Evolutionary conservation across 2,113 vertebrate species (phyloP).

Genomic region (Oenanthe oenanthe): DNA sequence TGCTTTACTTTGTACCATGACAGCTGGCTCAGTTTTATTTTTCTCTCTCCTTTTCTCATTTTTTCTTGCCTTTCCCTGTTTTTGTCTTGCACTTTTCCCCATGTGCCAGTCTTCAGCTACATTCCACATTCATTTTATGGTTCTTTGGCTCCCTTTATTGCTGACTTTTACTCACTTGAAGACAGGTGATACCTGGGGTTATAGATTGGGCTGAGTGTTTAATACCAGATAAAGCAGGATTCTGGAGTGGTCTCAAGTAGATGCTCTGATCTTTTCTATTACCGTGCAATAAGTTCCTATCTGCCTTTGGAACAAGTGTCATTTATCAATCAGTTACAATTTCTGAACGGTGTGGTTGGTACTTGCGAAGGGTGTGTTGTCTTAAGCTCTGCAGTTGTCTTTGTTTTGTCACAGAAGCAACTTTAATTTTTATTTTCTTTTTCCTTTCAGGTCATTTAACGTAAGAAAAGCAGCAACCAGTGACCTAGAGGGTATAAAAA

Average conservation of each 20-base stretch:
- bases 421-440: neutral
- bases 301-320: neutral
- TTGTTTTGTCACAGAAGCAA: neutral
- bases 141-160: neutral
- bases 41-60: neutral
- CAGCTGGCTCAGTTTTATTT: neutral
- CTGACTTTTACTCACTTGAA: neutral
- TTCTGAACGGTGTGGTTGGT: accelerated
- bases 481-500: conserved; percentile 76
- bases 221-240: neutral
- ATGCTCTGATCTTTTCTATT: neutral
- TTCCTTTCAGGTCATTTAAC: conserved; percentile 74
- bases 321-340: neutral
- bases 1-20: neutral
- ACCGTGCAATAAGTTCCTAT: neutral
- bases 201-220: neutral
- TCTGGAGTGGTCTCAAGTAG: neutral
- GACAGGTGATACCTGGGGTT: neutral
- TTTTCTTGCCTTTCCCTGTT: neutral
- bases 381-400: neutral
- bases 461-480: conserved; percentile 76
- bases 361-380: neutral
- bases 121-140: neutral
- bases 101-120: neutral
- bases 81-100: neutral